Evolutionary conservation across 2,888 invertebrate genomes (phyloP).

Genomic region (Lithosia quadra): DNA sequence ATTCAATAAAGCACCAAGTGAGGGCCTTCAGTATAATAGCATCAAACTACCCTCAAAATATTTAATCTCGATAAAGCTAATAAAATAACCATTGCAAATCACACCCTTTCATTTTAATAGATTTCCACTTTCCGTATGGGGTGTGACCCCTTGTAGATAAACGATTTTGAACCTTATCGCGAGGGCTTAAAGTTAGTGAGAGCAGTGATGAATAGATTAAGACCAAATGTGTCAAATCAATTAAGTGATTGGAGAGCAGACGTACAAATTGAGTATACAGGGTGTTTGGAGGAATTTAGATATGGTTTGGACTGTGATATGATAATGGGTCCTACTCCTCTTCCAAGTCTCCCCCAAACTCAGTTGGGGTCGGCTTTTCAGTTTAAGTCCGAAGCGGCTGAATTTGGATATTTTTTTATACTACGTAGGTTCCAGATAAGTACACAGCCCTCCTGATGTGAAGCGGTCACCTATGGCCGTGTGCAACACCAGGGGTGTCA

Average conservation of each 20-base stretch:
- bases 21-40: slow-evolving; percentile 39
- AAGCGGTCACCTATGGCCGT: too few species aligned
- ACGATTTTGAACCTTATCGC: slow-evolving; percentile 31
- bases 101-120: slow-evolving; percentile 79
- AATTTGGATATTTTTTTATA: too few species aligned
- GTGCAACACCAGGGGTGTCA: too few species aligned
- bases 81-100: slow-evolving; percentile 83
- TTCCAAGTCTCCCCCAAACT: too few species aligned
- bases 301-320: slow-evolving; percentile 8
- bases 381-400: too few species aligned
- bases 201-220: slow-evolving; percentile 39
- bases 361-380: too few species aligned
- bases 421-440: too few species aligned
- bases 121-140: slow-evolving; percentile 64
- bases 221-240: slow-evolving; percentile 76
- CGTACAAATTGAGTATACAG: slow-evolving; percentile 49
- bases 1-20: slow-evolving; percentile 8
- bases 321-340: too few species aligned
- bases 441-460: too few species aligned
- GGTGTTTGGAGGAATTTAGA: slow-evolving; percentile 37
- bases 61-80: slow-evolving; percentile 78
- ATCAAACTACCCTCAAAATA: slow-evolving; percentile 60
- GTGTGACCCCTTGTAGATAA: slow-evolving; percentile 44
- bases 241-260: slow-evolving; percentile 76
- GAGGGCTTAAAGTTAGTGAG: slow-evolving; percentile 4